Base-by-base conservation (phyloP, 2,888 invertebrate species). In the Amphiduros pacificus region DNA sequence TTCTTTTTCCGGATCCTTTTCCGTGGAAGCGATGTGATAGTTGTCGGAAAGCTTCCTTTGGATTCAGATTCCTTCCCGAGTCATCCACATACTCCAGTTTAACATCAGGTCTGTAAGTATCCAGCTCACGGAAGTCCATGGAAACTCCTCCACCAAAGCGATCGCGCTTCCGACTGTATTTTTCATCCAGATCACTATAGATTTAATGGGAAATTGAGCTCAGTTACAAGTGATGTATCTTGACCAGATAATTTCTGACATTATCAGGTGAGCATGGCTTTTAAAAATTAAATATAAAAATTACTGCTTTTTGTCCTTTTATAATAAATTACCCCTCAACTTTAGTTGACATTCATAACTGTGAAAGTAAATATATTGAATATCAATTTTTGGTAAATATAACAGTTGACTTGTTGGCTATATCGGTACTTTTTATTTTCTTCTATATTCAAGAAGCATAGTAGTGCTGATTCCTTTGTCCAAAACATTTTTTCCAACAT, bases 21-120 rank as follows among this genome's bases (percentile, higher is more conserved):
- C 99, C 99, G 85, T 99, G 99, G 86, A 99, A 99, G 85, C 97
- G 95, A 84, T 97, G 98, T 27, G 94, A 95, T 59, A 98, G 86
- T 85, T 94, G 93, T 44, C 86, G 74, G 85, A 97, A 98, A 53
- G 99, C 98, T 85, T 99, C 98, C 84, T 99, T 99, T 61, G 92
- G 90, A 75, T 91, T 91, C 64, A 99, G 87, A 73, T 92, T 87
- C 60, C 93, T 90, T 0, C 99, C 99, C 77, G 92, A 92, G 79
- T 97, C 96, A 84, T 99, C 98, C 69, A 94, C 93, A 82, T 99
- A 99, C 80, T 97, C 95, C 74, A 98, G 85, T 84, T 95, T 95
- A 41, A 97, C 91, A 81, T 92, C 92, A 1, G 97, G 97, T 77
- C 92, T 91, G 83, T 95, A 97, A 63, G 87, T 86, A 57, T 90